A percentile compares a stretch with the other conserved stretches of the same genome.
phyloP scores from a whole-genome alignment of 2,888 invertebrate genomes.

The Cenopis cana region DNA sequence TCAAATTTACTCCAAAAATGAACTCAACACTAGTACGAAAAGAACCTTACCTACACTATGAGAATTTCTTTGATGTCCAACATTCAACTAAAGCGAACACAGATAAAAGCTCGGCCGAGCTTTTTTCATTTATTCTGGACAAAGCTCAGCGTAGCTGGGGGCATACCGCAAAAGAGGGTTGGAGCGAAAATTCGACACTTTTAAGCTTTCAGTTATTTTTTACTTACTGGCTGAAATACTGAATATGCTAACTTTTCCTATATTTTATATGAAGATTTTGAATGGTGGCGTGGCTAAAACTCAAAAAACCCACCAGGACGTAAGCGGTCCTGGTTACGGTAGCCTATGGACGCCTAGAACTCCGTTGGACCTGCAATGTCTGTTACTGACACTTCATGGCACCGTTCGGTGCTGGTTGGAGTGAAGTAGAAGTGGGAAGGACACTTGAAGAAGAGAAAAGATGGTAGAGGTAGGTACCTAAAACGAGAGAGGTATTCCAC shows the following conservation, averaged over 20 bases:
- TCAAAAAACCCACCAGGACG: too few relatives aligned
- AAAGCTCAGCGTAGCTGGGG: slow-evolving; percentile 17
- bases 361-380: too few relatives aligned
- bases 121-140: slow-evolving; percentile 17
- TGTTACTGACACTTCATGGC: too few relatives aligned
- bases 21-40: neutral
- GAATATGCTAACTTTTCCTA: neutral
- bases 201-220: neutral
- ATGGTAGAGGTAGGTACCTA: too few relatives aligned
- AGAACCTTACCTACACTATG: slow-evolving; percentile 10
- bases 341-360: too few relatives aligned
- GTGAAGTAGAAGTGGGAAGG: too few relatives aligned
- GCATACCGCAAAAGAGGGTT: slow-evolving; percentile 12
- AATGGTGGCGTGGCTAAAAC: too few relatives aligned
- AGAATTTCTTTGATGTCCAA: slow-evolving; percentile 26
- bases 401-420: too few relatives aligned
- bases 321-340: too few relatives aligned
- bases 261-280: too few relatives aligned
- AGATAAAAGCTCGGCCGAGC: slow-evolving; percentile 23
- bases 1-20: neutral
- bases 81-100: slow-evolving; percentile 20
- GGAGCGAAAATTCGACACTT: slow-evolving; percentile 8
- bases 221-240: neutral
- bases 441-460: too few relatives aligned
- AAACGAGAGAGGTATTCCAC: too few relatives aligned